phyloP scores from a whole-genome alignment of 2,888 invertebrate species.

The Thyatira batis region DNA sequence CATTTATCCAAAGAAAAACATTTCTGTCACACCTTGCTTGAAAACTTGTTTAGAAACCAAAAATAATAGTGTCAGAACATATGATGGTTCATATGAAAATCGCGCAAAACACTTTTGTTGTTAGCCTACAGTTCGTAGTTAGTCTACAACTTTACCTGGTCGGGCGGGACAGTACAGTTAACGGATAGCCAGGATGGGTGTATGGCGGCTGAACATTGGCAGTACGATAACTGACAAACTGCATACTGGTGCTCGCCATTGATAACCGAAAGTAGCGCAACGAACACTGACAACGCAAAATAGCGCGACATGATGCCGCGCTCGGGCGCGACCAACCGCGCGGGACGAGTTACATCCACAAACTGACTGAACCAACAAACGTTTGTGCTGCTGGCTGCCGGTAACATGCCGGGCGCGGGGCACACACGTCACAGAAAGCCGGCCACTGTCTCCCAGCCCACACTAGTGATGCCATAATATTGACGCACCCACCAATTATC shows the following conservation, averaged over 20 bases:
- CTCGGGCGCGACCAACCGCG: constrained; percentile 59
- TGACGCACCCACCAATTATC: constrained; percentile 51
- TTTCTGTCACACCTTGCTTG: constrained; percentile 22
- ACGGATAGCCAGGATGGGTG: constrained; percentile 83
- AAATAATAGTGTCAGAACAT: constrained; percentile 15
- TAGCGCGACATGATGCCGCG: constrained; percentile 71
- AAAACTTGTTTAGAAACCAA: constrained; percentile 22
- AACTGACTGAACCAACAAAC: too few relatives aligned
- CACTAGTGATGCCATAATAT: constrained; percentile 55
- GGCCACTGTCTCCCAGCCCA: constrained; percentile 34
- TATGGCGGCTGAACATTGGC: constrained; percentile 81
- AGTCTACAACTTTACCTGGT: constrained; percentile 79
- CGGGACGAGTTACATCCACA: constrained; percentile 59
- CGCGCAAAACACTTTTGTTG: constrained; percentile 49
- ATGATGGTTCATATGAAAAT: constrained; percentile 35
- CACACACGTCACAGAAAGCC: constrained; percentile 26
- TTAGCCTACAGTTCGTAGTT: constrained; percentile 28
- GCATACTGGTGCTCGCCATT: constrained; percentile 42
- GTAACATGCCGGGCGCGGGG: too few relatives aligned
- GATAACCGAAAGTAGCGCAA: constrained; percentile 62
- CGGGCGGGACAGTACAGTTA: constrained; percentile 83
- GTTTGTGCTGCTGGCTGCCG: too few relatives aligned
- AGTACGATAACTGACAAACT: constrained; percentile 79
- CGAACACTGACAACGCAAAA: constrained; percentile 77
- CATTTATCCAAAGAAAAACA: constrained; percentile 9